Evolutionary conservation across 2,113 vertebrate species (phyloP).

Genomic region (Oreochromis tanganicae): DNA sequence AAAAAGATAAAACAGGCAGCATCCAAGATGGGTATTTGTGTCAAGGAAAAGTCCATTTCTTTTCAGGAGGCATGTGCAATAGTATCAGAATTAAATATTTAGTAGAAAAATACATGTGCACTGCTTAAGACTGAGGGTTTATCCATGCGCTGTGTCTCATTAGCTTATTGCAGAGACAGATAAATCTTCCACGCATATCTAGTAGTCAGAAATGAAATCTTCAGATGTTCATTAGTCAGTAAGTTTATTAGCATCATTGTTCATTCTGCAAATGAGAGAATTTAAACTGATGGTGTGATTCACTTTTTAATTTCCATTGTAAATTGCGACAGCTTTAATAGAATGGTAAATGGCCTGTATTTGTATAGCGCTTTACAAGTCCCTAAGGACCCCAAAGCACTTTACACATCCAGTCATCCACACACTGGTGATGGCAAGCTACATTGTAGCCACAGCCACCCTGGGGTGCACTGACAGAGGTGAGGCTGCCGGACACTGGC

Average conservation of each 20-base stretch:
- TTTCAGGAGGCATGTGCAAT: not conserved
- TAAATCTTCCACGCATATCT: not conserved
- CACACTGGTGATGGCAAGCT: no score
- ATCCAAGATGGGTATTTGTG: not conserved
- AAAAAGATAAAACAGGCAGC: not conserved
- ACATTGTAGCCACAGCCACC: no score
- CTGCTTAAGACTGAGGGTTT: not conserved
- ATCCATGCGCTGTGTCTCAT: not conserved
- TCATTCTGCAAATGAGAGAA: not conserved
- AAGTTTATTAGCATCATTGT: not conserved
- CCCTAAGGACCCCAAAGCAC: no score
- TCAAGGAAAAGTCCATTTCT: not conserved
- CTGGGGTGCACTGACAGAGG: no score
- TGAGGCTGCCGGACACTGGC: no score
- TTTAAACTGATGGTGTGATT: not conserved
- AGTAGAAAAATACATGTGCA: not conserved
- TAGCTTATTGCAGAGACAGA: not conserved
- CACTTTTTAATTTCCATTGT: not conserved
- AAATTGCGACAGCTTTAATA: not conserved
- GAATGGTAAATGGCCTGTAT: no score
- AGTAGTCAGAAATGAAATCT: not conserved
- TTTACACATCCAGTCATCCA: no score
- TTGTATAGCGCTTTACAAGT: no score
- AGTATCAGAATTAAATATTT: not conserved
- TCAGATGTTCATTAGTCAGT: accelerated